Percentiles rank a stretch among this genome's conserved stretches.
Conservation (phyloP, 2,113 vertebrate genomes). For the Isurus oxyrinchus region DNA sequence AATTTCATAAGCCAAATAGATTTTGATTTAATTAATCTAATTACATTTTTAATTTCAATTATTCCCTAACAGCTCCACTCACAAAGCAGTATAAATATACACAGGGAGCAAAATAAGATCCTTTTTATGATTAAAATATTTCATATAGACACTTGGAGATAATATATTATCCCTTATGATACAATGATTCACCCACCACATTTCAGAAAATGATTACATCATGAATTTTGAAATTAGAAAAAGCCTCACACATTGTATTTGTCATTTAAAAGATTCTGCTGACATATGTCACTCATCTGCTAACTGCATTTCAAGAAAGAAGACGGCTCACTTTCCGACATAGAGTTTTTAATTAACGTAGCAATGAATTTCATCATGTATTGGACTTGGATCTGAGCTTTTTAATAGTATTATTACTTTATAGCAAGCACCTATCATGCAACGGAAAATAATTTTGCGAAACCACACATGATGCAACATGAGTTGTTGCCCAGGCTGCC, state of each 20-base stretch:
- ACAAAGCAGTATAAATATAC: neutral
- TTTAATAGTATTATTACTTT: neutral
- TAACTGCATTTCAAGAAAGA: neutral
- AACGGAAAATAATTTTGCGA: conserved; percentile 26
- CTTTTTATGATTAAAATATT: neutral
- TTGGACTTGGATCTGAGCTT: neutral
- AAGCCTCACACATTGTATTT: neutral
- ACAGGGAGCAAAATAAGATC: neutral
- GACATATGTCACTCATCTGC: neutral
- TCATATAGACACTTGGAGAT: neutral
- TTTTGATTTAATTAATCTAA: neutral
- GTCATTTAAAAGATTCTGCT: neutral
- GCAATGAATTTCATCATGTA: neutral
- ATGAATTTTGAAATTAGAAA: neutral
- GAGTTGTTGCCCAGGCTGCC: neutral
- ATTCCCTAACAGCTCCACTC: neutral
- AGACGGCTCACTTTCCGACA: neutral
- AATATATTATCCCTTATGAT: neutral
- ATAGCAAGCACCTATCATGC: neutral
- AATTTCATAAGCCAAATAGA: neutral
- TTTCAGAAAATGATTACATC: neutral
- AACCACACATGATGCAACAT: neutral
- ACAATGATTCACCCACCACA: neutral
- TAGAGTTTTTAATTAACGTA: neutral
- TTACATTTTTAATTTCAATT: neutral